These are phyloP conservation scores for Malurus alboscapulatus DNA, from an alignment of 2,113 vertebrate genomes.

Conservation along the genomic window DNA sequence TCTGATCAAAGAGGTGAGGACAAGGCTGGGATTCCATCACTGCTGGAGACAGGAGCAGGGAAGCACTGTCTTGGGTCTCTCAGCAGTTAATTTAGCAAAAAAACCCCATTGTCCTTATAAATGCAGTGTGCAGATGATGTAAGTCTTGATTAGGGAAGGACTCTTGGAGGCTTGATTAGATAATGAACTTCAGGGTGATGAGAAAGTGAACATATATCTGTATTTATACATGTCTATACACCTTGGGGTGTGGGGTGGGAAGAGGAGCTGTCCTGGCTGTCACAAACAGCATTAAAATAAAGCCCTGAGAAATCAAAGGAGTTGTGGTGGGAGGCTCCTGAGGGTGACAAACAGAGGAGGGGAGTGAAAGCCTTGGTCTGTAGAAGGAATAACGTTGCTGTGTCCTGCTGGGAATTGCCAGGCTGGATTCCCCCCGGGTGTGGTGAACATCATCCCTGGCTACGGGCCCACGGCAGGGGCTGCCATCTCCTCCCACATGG, in stretches of 20 bases:
- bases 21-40: neutral
- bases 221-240: accelerated
- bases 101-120: neutral
- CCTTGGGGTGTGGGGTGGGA: neutral
- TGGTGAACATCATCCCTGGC: slow-evolving; percentile 94
- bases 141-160: neutral
- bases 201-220: neutral
- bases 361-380: neutral
- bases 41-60: neutral
- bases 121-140: accelerated
- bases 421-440: slow-evolving; percentile 95
- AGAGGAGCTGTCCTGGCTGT: neutral
- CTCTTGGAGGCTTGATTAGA: neutral
- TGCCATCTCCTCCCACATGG: slow-evolving; percentile 88
- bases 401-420: slow-evolving; percentile 42
- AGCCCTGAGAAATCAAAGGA: neutral
- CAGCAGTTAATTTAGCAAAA: neutral
- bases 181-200: neutral
- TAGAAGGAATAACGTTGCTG: accelerated
- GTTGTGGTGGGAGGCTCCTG: neutral
- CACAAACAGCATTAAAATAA: neutral
- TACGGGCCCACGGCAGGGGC: slow-evolving; percentile 89
- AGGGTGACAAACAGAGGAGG: accelerated
- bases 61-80: neutral
- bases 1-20: slow-evolving; percentile 88